phyloP scores from a whole-genome alignment of 2,797 vertebrate species.

The Bryconaethiops microstoma region DNA sequence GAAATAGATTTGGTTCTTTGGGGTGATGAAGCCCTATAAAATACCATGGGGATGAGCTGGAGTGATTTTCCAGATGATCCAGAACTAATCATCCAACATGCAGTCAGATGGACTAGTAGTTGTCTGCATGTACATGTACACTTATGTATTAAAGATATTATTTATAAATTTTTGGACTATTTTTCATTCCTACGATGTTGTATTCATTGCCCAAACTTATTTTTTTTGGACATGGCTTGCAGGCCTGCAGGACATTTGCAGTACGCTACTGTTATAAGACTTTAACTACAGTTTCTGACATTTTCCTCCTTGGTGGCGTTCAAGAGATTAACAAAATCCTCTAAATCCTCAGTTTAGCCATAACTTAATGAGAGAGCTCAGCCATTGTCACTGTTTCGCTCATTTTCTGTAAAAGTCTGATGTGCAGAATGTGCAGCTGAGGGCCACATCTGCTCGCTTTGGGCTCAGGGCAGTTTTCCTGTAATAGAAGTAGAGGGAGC shows the following conservation, averaged over 20 bases:
- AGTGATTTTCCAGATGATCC: no score
- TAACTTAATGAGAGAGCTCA: constrained; percentile 9
- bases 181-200: background rate
- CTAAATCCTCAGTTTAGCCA: constrained; percentile 16
- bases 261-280: background rate
- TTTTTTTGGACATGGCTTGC: background rate
- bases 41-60: no score
- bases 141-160: no score
- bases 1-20: no score
- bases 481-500: background rate
- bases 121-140: no score
- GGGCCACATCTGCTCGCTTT: background rate
- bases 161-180: background rate
- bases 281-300: constrained; percentile 1
- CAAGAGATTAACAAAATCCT: constrained; percentile 30
- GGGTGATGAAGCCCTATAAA: no score
- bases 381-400: background rate
- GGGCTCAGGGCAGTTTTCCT: background rate
- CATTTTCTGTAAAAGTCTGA: background rate
- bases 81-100: no score
- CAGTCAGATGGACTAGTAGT: no score
- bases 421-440: constrained; percentile 1
- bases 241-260: background rate
- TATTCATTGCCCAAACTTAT: background rate
- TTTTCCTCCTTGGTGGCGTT: constrained; percentile 8